These are phyloP conservation scores for Chrysina gloriosa DNA, from an alignment of 2,888 invertebrate genomes.

Conservation along the genomic window DNA sequence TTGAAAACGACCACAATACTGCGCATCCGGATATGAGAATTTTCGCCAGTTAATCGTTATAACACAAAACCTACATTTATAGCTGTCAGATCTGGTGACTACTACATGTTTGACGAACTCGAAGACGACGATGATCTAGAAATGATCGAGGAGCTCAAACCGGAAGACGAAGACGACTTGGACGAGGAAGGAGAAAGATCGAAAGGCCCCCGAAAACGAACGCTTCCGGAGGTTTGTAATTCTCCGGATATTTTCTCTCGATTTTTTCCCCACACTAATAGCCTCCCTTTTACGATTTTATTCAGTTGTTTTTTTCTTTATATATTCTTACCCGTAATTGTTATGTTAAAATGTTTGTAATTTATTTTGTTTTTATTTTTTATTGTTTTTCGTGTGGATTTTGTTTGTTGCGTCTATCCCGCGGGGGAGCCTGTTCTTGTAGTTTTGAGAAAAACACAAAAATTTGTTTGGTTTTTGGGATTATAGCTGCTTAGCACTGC, in stretches of 20 bases:
- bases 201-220: slow-evolving; percentile 51
- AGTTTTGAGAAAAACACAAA: slow-evolving; percentile 23
- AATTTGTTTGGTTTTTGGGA: slow-evolving; percentile 37
- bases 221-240: slow-evolving; percentile 57
- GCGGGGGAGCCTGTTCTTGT: slow-evolving; percentile 29
- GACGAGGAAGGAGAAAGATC: slow-evolving; percentile 52
- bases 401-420: too few relatives aligned
- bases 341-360: background rate
- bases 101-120: slow-evolving; percentile 98
- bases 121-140: slow-evolving; percentile 83
- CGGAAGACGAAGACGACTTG: slow-evolving; percentile 54
- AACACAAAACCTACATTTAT: too few relatives aligned
- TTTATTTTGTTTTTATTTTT: background rate
- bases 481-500: slow-evolving; percentile 80
- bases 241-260: background rate
- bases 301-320: slow-evolving; percentile 3
- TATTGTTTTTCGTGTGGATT: background rate
- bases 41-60: too few relatives aligned
- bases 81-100: slow-evolving; percentile 98
- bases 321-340: background rate
- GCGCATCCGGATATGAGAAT: too few relatives aligned
- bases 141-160: slow-evolving; percentile 64
- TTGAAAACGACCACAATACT: too few relatives aligned
- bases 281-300: background rate
- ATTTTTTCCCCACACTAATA: background rate